Conservation (phyloP, 2,888 invertebrate genomes). For the Tethea ocularis region DNA sequence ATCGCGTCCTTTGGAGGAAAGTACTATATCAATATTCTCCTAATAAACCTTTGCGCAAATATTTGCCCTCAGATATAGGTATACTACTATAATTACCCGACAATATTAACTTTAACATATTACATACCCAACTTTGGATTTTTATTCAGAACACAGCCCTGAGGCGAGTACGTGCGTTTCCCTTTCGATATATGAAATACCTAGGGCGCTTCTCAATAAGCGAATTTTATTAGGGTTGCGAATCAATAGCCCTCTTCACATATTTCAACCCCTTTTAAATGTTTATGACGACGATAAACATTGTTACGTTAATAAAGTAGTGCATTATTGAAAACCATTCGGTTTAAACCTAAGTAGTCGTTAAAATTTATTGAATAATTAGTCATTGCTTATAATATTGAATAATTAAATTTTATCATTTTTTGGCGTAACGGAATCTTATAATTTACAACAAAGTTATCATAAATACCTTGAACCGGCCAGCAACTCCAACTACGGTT, state of each 20-base stretch:
- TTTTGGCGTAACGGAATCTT: not conserved
- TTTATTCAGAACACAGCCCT: constrained; percentile 57
- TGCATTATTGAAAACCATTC: constrained; percentile 39
- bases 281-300: constrained; percentile 48
- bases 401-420: not conserved
- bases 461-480: constrained; percentile 42
- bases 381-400: not conserved
- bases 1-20: not conserved
- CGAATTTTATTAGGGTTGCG: constrained; percentile 77
- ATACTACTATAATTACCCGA: not conserved
- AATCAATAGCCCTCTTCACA: constrained; percentile 68
- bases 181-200: constrained; percentile 69
- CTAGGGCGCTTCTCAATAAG: constrained; percentile 67
- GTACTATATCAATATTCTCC: not conserved
- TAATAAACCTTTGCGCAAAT: not conserved
- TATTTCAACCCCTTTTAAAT: constrained; percentile 57
- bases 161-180: constrained; percentile 53
- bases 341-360: constrained; percentile 16
- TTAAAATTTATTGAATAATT: not conserved
- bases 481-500: constrained; percentile 29
- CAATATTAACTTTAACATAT: constrained; percentile 17
- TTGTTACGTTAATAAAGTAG: constrained; percentile 40
- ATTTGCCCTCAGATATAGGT: not conserved
- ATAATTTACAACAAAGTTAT: constrained; percentile 15
- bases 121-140: constrained; percentile 51